Conservation (phyloP, 37 sponge, comb jelly and placozoan genomes). For the Haliclona indistincta region DNA sequence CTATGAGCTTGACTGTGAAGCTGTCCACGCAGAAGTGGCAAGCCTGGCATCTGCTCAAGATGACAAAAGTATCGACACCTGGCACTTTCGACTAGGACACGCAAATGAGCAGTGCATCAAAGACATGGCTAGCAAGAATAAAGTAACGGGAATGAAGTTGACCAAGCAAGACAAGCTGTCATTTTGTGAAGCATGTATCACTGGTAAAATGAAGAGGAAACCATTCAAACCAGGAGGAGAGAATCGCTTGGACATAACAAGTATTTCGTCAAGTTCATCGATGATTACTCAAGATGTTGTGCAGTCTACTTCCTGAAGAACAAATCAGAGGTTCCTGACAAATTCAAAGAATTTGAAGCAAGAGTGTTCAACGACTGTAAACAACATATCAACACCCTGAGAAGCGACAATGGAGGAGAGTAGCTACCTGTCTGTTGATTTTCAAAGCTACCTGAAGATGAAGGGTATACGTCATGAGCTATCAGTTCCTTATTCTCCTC, state of each 20-base stretch:
- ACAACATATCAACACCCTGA: background rate
- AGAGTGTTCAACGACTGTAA: background rate
- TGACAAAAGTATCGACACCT: too few relatives aligned
- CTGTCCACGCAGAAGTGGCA: too few relatives aligned
- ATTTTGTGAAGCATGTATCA: background rate
- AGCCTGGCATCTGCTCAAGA: too few relatives aligned
- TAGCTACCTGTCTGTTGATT: conserved; percentile 3
- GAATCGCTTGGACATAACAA: conserved; percentile 12
- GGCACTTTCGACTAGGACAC: background rate
- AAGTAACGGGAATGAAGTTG: background rate
- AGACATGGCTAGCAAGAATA: background rate
- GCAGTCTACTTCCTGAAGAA: conserved; percentile 20
- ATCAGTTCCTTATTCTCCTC: conserved; percentile 7
- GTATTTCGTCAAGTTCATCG: conserved; percentile 24
- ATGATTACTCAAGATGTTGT: conserved; percentile 22
- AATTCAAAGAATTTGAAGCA: conserved; percentile 27
- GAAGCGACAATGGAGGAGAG: conserved; percentile 20
- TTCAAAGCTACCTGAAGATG: background rate
- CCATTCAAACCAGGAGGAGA: background rate
- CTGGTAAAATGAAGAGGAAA: background rate
- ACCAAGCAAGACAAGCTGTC: background rate
- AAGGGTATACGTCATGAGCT: conserved; percentile 29
- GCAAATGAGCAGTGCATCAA: background rate
- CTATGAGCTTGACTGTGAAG: too few relatives aligned
- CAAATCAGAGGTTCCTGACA: conserved; percentile 10